Conservation (phyloP, 2,888 invertebrate genomes). For the Merodon equestris region DNA sequence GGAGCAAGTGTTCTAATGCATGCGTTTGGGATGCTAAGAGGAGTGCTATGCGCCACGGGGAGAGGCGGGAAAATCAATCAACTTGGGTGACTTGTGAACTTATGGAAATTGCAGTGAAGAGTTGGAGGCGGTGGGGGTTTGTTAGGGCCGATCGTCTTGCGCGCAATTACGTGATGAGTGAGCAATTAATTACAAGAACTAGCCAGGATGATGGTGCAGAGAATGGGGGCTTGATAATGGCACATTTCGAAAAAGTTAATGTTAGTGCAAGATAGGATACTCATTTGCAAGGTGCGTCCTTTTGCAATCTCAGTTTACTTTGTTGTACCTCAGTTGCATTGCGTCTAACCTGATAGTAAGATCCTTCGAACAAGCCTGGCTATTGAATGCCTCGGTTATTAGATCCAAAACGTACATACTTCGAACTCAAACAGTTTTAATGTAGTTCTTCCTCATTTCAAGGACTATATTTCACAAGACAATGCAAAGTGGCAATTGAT, state of each 20-base stretch:
- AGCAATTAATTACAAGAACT: constrained; percentile 57
- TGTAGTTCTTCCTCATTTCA: too few relatives aligned
- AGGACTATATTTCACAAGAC: too few relatives aligned
- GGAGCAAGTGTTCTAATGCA: constrained; percentile 64
- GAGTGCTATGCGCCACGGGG: constrained; percentile 43
- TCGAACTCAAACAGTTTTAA: too few relatives aligned
- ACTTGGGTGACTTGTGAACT: constrained; percentile 59
- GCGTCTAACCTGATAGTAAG: too few relatives aligned
- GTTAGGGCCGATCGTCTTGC: constrained; percentile 22
- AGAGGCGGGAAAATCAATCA: constrained; percentile 64
- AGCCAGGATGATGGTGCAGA: neutral
- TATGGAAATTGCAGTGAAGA: constrained; percentile 55
- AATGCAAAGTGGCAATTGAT: too few relatives aligned
- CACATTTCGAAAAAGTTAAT: neutral
- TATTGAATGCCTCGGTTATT: too few relatives aligned
- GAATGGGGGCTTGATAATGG: neutral
- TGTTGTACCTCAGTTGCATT: too few relatives aligned
- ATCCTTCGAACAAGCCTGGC: too few relatives aligned
- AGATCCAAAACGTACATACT: too few relatives aligned
- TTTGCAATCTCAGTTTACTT: too few relatives aligned
- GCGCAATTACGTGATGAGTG: constrained; percentile 57
- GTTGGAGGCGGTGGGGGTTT: neutral
- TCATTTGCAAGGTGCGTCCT: too few relatives aligned
- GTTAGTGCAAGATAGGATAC: too few relatives aligned
- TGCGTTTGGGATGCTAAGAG: constrained; percentile 45